Evolutionary conservation across 2,888 invertebrate species (phyloP), one percentile per base, ranked within the genome.

Genomic region (Eretmocerus hayati): DNA sequence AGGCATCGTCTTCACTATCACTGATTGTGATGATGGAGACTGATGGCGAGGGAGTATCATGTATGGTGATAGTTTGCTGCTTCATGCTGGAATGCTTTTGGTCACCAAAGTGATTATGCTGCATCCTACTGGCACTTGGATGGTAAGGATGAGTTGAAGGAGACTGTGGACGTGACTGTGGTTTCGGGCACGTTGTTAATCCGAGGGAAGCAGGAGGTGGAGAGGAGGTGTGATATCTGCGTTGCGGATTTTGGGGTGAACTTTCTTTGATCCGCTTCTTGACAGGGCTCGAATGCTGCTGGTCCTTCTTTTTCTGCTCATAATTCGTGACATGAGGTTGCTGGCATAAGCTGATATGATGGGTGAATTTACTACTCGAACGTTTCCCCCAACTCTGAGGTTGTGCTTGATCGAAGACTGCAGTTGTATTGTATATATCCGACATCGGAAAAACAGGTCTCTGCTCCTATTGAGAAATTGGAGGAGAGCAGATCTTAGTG

Each of bases 181-280:
- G 42, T 4, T 44, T 38, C 5, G 39, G 18, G 9, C 46, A 46
- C 54, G 48, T 48, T 8, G 40, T 42, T 2, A 37, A 39, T 3
- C 40, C n/a, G 5, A 13, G 18, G 5, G 43, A 42, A 4, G 42
- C 4, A 1, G 35, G n/a, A 2, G 38, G 38, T 4, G 47, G 47
- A 6, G 49, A 26, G 11, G 33, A 23, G 16, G 38, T 46, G 13
- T 42, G 66, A 15, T 66, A 69, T 23, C 69, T 60, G 39, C 70
- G 64, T 36, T 72, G 73, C 5, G 16, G 11, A 57, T 71, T 73
- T 2, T 90, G 93, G 20, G 94, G 94, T 20, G 93, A 90, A 64
- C 90, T 92, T 68, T 95, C 95, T 72, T 95, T 95, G 36, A 95
- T 94, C 16, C 95, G 81, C 71, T 96, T 96, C 77, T 96, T 96